These are phyloP conservation scores for Neosilurus mollespiculum DNA, from an alignment of 2,797 vertebrate genomes.

Conservation along the genomic window DNA sequence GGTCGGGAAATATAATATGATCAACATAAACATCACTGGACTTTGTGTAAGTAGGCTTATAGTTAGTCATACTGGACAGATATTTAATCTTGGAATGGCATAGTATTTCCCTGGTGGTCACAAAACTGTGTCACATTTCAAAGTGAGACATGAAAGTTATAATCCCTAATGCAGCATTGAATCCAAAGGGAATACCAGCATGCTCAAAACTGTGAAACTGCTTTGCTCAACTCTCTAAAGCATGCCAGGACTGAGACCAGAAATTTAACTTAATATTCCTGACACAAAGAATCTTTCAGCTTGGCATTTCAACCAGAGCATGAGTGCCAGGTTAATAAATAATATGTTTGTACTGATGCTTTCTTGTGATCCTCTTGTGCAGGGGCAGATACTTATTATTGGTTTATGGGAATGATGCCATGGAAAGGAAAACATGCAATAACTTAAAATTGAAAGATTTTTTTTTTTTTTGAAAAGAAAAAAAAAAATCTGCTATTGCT, in stretches of 20 bases:
- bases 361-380: constrained; percentile 6
- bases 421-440: constrained; percentile 19
- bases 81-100: constrained; percentile 39
- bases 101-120: constrained; percentile 30
- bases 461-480: constrained; percentile 14
- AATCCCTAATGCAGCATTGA: background rate
- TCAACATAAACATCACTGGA: background rate
- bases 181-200: constrained; percentile 12
- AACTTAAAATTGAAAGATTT: background rate
- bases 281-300: background rate
- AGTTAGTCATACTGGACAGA: constrained; percentile 16
- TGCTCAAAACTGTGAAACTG: constrained; percentile 13
- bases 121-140: constrained; percentile 48
- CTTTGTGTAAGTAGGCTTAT: background rate
- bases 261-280: constrained; percentile 21
- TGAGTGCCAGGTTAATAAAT: constrained; percentile 50
- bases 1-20: background rate
- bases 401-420: constrained; percentile 48
- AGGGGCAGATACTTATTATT: constrained; percentile 39
- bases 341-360: constrained; percentile 19
- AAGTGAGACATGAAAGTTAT: background rate
- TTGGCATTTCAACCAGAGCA: constrained; percentile 34
- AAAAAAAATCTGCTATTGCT: background rate
- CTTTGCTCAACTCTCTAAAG: constrained; percentile 21
- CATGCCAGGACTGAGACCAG: constrained; percentile 16